Evolutionary conservation across 1,140 invertebrate genomes (phyloP), one percentile per base, ranked within the genome.

Genomic region (Drosophila fuyamai): DNA sequence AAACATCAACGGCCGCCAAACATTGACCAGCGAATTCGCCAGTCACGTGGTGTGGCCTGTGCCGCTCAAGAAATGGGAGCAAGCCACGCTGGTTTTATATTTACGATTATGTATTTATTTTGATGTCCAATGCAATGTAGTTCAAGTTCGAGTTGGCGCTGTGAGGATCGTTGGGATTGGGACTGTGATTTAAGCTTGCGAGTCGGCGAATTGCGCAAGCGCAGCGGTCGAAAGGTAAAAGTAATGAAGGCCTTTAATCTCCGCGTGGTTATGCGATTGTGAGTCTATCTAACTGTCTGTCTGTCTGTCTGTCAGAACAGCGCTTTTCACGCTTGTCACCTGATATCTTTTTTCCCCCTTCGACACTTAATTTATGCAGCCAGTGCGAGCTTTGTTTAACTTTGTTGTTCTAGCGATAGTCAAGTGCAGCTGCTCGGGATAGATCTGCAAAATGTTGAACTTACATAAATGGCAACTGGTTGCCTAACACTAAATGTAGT

Each of bases 281-380:
- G 72, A 43, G 53, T 36, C 67, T 32, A 60, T 71, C 65, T 23
- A 23, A 32, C 8, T 32, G 29, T 32, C 29, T 32, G 29, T 32
- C 29, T 54, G 60, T 47, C 77, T 47, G 48, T 36, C 67, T 35
- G 65, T 72, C 66, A 68, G 73, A 62, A 48, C 60, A 36, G 48
- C 67, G 51, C 53, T 79, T 79, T 89, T 76, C 84, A 89, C 80
- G 83, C 84, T 83, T 89, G 83, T 88, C 83, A 88, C 81, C 79
- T 70, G 84, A 88, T 89, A 89, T 83, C 84, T 70, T 81, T 73
- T 77, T 67, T 63, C 40, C 61, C 46, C 51, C 38, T 47, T 47
- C 43, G 57, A 29, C 67, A 57, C 75, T 74, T 85, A 84, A 85
- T 81, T 78, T 88, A 82, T 85, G 79, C 83, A 82, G 66, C 70